Base-by-base conservation (phyloP, 2,113 vertebrate genomes). In the Epinephelus fuscoguttatus region DNA sequence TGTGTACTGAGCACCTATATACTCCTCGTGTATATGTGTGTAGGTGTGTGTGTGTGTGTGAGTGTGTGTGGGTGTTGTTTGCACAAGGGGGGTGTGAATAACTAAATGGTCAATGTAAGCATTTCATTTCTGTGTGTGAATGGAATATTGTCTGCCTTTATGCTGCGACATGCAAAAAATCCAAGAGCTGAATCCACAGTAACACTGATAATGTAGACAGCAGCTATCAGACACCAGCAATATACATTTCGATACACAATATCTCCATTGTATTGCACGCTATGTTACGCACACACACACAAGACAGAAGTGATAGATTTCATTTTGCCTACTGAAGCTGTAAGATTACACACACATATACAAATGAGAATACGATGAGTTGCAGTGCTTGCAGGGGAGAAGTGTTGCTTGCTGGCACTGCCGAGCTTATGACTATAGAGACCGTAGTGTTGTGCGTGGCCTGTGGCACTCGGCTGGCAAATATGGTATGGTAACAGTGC, bases 261-360 rank as follows among this genome's bases (percentile, higher is more conserved):
- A 59, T 52, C 52, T 75, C 49, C 42, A 68, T 82, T 87, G 21
- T 59, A 74, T 74, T 69, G 21, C 37, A 64, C 25, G 33, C 47
- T 57, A 13, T 77, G 71, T 57, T 55, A 12, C 21, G 75, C 60
- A 80, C 45, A 56, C 4, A 11, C 17, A 21, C 9, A 30, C 30
- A 30, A 30, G 40, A n/a, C 63, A 50, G 40, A 82, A 82, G 62
- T 79, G 78, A 75, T 87, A 79, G 79, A 80, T 88, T 84, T 50
- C 60, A 89, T 89, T 85, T 77, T 74, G 63, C 18, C 37, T 3
- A n/a, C 70, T 66, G 75, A 73, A 37, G 56, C 80, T 23, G 69
- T 60, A 77, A 42, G 66, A 89, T 87, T 82, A 70, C 60, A 70
- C 60, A 70, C 23, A 79, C 53, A 78, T 15, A 6, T 53, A 60